phyloP scores from a whole-genome alignment of 30 jellyfish, hydroid and myxozoan species.

The Aurelia sp. region DNA sequence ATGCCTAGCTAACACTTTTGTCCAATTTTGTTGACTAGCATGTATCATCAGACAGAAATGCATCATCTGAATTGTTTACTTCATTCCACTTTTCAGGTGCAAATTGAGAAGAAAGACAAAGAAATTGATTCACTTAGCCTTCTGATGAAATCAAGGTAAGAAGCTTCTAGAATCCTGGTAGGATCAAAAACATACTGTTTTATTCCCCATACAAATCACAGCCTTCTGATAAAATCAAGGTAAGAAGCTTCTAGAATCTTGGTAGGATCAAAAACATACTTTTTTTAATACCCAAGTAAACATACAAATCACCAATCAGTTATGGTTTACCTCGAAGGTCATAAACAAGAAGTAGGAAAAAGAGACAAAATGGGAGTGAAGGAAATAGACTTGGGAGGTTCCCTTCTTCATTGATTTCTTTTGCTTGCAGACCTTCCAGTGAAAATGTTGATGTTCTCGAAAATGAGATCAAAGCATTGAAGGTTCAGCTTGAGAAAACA shows the following conservation, averaged over 20 bases:
- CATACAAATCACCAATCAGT: too few relatives aligned
- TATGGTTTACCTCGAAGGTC: too few relatives aligned
- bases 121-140: constrained; percentile 21
- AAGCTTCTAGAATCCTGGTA: neutral
- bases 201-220: too few relatives aligned
- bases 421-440: constrained; percentile 59
- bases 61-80: neutral
- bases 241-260: neutral
- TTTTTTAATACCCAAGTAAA: too few relatives aligned
- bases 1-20: too few relatives aligned
- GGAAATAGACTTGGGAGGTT: too few relatives aligned
- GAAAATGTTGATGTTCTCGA: constrained; percentile 34
- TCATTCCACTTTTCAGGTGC: neutral
- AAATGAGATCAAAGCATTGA: constrained; percentile 47
- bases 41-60: neutral
- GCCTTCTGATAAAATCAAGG: constrained; percentile 22
- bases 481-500: constrained; percentile 3
- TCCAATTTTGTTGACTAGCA: too few relatives aligned
- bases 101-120: constrained; percentile 59
- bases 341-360: too few relatives aligned
- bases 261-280: too few relatives aligned
- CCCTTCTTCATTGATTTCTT: neutral
- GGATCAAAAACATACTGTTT: too few relatives aligned
- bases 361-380: too few relatives aligned
- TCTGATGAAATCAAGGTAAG: constrained; percentile 26